Conservation (phyloP, 2,797 vertebrate species). For the Xiphorhynchus erythropygius region DNA sequence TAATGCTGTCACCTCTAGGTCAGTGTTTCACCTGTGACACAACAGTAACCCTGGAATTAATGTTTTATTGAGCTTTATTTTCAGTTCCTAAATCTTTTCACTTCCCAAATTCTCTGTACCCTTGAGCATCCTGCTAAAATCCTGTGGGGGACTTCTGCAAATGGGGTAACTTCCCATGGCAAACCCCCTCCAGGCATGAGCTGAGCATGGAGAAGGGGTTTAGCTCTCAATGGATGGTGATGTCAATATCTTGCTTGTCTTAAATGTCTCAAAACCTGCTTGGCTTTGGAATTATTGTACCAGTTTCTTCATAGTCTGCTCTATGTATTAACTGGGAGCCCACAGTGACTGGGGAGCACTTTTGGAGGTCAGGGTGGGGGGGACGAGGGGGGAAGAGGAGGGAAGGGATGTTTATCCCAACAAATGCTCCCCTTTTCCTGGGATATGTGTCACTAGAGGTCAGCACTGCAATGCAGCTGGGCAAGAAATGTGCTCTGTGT, state of each 20-base stretch:
- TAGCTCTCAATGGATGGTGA: accelerated
- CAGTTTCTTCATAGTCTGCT: not conserved
- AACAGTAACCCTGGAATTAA: not conserved
- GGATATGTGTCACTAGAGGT: slow-evolving; percentile 44
- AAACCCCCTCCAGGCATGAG: not conserved
- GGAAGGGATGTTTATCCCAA: not conserved
- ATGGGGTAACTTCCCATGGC: accelerated
- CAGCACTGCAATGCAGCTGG: not conserved
- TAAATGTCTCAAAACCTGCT: not conserved
- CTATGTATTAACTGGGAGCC: no score
- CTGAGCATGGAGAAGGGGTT: accelerated
- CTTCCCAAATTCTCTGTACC: not conserved
- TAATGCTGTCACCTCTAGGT: accelerated
- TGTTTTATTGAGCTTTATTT: not conserved
- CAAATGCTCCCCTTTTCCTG: not conserved
- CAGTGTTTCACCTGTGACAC: accelerated
- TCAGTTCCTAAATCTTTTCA: not conserved
- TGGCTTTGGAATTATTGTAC: not conserved
- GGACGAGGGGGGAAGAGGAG: not conserved
- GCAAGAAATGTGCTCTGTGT: no score
- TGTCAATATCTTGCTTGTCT: not conserved
- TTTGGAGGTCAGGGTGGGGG: accelerated
- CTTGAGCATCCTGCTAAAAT: not conserved
- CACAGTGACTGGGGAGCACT: not conserved
- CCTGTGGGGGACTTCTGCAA: not conserved